These are phyloP conservation scores for Squalus acanthias DNA, from an alignment of 2,797 vertebrate genomes.

Conservation along the genomic window DNA sequence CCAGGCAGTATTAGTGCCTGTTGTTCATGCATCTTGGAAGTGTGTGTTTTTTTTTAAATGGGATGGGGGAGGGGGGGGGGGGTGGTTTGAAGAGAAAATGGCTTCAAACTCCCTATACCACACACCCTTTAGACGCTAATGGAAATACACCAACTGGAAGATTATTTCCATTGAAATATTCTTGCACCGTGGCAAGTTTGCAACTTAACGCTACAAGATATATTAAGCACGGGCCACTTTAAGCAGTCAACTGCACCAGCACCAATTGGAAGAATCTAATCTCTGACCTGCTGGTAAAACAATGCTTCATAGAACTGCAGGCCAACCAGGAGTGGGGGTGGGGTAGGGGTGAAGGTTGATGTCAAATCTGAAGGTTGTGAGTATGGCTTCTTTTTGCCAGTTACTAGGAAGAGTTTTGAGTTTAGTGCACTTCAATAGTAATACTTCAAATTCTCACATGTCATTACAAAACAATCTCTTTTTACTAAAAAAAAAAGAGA, in stretches of 20 bases:
- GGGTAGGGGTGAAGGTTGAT: background rate
- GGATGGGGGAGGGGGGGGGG: too few relatives aligned
- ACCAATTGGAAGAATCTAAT: background rate
- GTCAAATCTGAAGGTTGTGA: background rate
- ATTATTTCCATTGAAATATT: background rate
- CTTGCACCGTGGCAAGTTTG: background rate
- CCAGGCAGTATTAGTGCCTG: too few relatives aligned
- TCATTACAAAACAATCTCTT: too few relatives aligned
- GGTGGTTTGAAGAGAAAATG: too few relatives aligned
- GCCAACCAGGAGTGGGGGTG: background rate
- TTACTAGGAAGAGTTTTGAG: too few relatives aligned
- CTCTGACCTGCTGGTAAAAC: background rate
- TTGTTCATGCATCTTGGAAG: too few relatives aligned
- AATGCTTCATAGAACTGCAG: background rate
- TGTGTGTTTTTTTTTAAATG: too few relatives aligned
- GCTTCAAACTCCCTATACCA: too few relatives aligned
- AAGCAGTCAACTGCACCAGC: background rate
- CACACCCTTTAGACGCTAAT: too few relatives aligned
- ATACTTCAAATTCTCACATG: too few relatives aligned
- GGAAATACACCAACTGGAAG: background rate
- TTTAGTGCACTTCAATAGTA: background rate
- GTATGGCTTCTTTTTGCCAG: background rate
- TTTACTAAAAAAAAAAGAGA: too few relatives aligned
- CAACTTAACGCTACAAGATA: background rate
- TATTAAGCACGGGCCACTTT: background rate